A percentile compares a stretch with the other conserved stretches of the same genome.
Conservation (phyloP, 2,113 vertebrate genomes). For the Alethe diademata region DNA sequence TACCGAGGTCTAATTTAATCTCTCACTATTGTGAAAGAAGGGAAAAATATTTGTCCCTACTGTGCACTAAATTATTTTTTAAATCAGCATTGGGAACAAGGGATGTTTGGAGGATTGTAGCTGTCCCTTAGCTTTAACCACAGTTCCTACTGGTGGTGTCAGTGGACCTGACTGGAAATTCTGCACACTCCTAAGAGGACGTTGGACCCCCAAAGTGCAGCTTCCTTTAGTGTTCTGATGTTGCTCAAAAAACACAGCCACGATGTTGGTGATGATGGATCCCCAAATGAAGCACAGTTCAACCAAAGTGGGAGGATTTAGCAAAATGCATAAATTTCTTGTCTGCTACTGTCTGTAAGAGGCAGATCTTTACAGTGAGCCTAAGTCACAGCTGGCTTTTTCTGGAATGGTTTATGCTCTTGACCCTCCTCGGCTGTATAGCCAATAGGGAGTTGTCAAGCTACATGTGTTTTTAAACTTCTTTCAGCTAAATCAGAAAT, state of each 20-base stretch:
- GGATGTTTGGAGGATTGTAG: neutral
- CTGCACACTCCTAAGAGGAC: neutral
- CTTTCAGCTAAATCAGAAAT: conserved; percentile 62
- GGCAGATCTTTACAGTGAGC: conserved; percentile 56
- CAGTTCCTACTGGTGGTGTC: conserved; percentile 4
- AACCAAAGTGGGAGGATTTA: conserved; percentile 15
- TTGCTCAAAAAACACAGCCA: neutral
- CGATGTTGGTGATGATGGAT: conserved; percentile 26
- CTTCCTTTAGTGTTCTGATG: neutral
- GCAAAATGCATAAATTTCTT: conserved; percentile 57
- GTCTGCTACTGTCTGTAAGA: conserved; percentile 44
- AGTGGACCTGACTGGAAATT: neutral
- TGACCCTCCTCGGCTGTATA: conserved; percentile 56
- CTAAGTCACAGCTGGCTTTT: conserved; percentile 66
- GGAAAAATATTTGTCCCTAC: neutral
- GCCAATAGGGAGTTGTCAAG: conserved; percentile 64
- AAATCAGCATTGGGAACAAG: neutral
- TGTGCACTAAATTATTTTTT: conserved; percentile 21
- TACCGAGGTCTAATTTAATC: conserved; percentile 8
- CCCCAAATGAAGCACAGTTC: conserved; percentile 27
- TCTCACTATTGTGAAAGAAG: neutral
- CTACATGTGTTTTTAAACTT: conserved; percentile 68
- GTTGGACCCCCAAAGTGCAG: neutral
- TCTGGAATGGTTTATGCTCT: conserved; percentile 57
- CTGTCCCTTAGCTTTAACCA: neutral